A percentile compares a stretch with the other conserved stretches of the same genome.
Evolutionary conservation across 2,888 invertebrate genomes (phyloP).

Genomic region (Acleris cristana): DNA sequence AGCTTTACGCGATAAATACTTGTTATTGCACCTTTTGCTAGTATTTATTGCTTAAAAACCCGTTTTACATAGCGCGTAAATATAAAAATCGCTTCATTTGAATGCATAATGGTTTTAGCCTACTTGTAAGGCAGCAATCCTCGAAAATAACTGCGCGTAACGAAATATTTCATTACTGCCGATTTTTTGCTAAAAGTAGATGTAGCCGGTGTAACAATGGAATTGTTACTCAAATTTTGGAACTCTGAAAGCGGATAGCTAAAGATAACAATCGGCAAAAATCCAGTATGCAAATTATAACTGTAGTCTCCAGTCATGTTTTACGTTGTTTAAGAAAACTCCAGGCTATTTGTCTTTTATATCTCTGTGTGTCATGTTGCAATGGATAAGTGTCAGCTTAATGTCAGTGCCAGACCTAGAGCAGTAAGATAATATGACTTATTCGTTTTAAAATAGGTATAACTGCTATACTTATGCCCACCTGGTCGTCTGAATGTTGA

Average conservation of each 20-base stretch:
- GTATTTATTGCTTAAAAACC: too few relatives aligned
- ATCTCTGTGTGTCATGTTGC: background rate
- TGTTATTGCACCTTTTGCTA: too few relatives aligned
- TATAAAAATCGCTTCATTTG: background rate
- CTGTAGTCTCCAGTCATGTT: background rate
- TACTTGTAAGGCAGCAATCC: slow-evolving; percentile 7
- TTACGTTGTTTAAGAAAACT: background rate
- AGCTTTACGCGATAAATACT: too few relatives aligned
- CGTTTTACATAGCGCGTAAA: too few relatives aligned
- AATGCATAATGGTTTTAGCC: background rate
- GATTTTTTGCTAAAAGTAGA: slow-evolving; percentile 4
- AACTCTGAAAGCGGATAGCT: background rate
- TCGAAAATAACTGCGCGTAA: slow-evolving; percentile 7
- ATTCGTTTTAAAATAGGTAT: too few relatives aligned
- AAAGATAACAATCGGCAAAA: slow-evolving; percentile 3
- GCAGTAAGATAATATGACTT: too few relatives aligned
- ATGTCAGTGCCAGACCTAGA: too few relatives aligned
- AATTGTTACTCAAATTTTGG: background rate
- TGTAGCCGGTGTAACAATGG: background rate
- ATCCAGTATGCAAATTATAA: slow-evolving; percentile 10
- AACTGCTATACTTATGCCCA: too few relatives aligned
- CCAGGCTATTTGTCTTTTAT: too few relatives aligned
- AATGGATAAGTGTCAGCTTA: background rate
- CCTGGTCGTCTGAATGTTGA: too few relatives aligned
- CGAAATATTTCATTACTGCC: slow-evolving; percentile 1